phyloP scores from a whole-genome alignment of 2,888 invertebrate species.

The Drosophila kuntzei region DNA sequence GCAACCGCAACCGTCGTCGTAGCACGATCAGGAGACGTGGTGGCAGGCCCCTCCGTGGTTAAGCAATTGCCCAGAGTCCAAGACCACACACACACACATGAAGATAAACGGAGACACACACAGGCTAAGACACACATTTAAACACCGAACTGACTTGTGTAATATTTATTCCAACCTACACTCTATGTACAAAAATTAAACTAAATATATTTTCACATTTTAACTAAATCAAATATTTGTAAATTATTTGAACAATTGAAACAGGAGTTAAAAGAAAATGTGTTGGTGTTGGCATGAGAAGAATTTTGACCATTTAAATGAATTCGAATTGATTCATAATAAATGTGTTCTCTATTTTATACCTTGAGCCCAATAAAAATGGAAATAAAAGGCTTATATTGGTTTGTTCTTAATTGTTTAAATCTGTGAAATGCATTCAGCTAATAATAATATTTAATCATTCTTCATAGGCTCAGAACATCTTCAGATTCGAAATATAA shows the following conservation, averaged over 20 bases:
- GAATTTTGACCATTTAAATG: too few species aligned
- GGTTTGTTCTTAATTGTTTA: too few species aligned
- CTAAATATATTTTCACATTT: conserved; percentile 66
- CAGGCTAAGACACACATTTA: conserved; percentile 14
- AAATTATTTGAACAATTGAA: background rate
- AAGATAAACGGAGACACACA: conserved; percentile 1
- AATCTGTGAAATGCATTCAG: too few species aligned
- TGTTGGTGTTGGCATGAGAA: too few species aligned
- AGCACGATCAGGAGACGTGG: conserved; percentile 45
- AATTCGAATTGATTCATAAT: too few species aligned
- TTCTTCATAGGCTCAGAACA: too few species aligned
- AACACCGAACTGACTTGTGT: conserved; percentile 26
- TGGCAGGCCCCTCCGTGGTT: conserved; percentile 54
- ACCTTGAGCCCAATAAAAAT: too few species aligned
- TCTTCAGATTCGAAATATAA: too few species aligned
- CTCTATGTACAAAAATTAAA: conserved; percentile 2
- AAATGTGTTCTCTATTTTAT: too few species aligned
- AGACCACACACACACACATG: conserved; percentile 2
- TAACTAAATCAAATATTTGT: conserved; percentile 23
- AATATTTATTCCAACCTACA: conserved; percentile 14
- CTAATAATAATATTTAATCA: too few species aligned
- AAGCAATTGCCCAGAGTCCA: conserved; percentile 16
- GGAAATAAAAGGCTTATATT: too few species aligned
- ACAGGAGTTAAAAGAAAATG: too few species aligned
- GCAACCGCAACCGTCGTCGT: conserved; percentile 36